Evolutionary conservation across 2,113 vertebrate species (phyloP), one percentile per base, ranked within the genome.

Genomic region (Nothobranchius furzeri): DNA sequence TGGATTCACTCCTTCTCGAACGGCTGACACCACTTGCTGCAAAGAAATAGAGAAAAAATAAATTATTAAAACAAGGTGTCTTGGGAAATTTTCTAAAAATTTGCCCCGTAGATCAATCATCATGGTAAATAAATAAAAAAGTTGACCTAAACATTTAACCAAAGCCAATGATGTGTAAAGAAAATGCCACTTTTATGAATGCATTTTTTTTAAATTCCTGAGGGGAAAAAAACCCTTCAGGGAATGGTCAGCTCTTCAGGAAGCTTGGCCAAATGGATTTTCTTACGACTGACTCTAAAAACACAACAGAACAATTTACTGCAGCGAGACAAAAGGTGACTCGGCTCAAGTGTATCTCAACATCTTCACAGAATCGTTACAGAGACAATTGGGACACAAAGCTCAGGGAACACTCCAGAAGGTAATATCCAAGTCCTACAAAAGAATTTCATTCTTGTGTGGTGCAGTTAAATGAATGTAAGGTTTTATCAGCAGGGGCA

Each of bases 11-110:
- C 98, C 97, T 76, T 94, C 93, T 86, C 96, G 96, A 87, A 99
- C 94, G 65, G 97, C 96, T 84, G 93, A 94, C 84, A 96, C 95
- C 92, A 99, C 94, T 93, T 98, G 95, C 98, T 99, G 95, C 71
- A 71, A 58, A 8, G 40, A 71, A 36, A 67, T 24, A 2, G 25
- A 7, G 30, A 30, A 30, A 30, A 30, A 30, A 15, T 4, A 40
- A 40, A 40, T 40, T 7, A 3, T 30, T 30, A 30, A 30, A 42
- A 42, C 40, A 42, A 20, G 20, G 1, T 20, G 20, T 20, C 20
- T 20, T 20, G 20, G 20, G 20, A 20, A 20, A 20, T 20, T 20
- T 20, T 20, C 20, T 20, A 20, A 42, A 42, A 42, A 42, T 42
- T 30, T 3, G 30, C 30, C 30, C 2, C 6, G 40, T 42, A 42